phyloP scores from a whole-genome alignment of 2,113 vertebrate species.

The Scomber japonicus region DNA sequence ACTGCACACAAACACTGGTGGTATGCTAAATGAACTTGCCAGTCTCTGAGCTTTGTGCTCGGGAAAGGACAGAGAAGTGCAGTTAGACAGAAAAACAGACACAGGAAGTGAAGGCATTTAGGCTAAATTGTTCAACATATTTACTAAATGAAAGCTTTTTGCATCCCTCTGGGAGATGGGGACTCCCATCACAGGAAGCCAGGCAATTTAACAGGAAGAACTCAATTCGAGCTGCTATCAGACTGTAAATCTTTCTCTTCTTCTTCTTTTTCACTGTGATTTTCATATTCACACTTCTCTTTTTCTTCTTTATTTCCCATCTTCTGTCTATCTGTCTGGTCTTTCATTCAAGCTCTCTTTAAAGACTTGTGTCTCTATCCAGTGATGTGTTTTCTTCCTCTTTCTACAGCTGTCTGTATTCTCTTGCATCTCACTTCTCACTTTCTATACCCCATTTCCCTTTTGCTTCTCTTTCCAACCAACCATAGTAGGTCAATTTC shows the following conservation, averaged over 20 bases:
- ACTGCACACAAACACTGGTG: conserved; percentile 51
- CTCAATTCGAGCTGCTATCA: conserved; percentile 45
- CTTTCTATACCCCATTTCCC: background rate
- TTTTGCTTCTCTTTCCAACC: background rate
- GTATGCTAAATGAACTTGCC: conserved; percentile 32
- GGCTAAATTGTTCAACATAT: conserved; percentile 39
- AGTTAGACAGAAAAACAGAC: conserved; percentile 24
- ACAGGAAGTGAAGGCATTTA: conserved; percentile 57
- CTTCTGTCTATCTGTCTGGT: conserved; percentile 8
- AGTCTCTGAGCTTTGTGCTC: conserved; percentile 7
- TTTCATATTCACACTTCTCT: conserved; percentile 14
- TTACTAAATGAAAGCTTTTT: conserved; percentile 52
- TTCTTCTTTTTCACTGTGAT: background rate
- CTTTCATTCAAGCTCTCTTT: conserved; percentile 12
- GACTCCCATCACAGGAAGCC: conserved; percentile 55
- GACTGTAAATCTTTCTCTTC: conserved; percentile 43
- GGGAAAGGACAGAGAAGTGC: conserved; percentile 20
- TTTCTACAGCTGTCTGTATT: background rate
- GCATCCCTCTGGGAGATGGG: conserved; percentile 34
- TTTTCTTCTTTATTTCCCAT: background rate
- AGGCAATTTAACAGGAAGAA: conserved; percentile 53
- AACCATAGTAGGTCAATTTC: conserved; percentile 31
- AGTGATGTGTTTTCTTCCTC: conserved; percentile 16
- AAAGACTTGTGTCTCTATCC: conserved; percentile 15
- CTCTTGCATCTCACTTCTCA: conserved; percentile 17